A percentile compares a stretch with the other conserved stretches of the same genome.
These are phyloP conservation scores for Agapostemon virescens DNA, from an alignment of 2,888 invertebrate species.

Conservation along the genomic window DNA sequence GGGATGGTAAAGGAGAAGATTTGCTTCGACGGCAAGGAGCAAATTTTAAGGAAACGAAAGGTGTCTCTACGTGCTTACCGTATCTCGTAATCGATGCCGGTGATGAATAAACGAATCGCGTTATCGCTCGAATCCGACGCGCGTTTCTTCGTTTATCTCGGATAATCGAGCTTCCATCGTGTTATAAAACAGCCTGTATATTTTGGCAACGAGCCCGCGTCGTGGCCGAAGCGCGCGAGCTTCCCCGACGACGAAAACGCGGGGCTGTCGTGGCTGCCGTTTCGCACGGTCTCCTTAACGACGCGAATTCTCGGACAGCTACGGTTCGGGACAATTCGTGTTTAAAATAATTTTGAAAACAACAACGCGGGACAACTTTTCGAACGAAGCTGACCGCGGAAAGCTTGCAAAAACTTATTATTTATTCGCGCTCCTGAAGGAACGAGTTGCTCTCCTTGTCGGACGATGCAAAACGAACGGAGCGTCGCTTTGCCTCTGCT, in stretches of 20 bases:
- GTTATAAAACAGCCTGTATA: not conserved
- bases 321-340: not conserved
- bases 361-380: not conserved
- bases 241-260: not conserved
- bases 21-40: no score
- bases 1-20: no score
- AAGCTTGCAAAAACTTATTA: conserved; percentile 17
- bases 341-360: not conserved
- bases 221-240: not conserved
- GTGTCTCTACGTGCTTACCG: no score
- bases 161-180: no score
- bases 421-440: conserved; percentile 44
- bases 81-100: no score
- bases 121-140: no score
- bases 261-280: not conserved
- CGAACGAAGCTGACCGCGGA: conserved; percentile 19
- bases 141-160: no score
- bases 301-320: not conserved
- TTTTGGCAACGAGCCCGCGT: not conserved
- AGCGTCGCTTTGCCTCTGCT: conserved; percentile 37
- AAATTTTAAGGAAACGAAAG: no score
- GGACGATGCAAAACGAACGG: conserved; percentile 54
- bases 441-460: conserved; percentile 52
- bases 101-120: no score
- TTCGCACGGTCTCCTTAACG: not conserved